Percentiles rank a stretch among this genome's conserved stretches.
These are phyloP conservation scores for Peribatodes rhomboidaria DNA, from an alignment of 2,888 invertebrate species.

Conservation along the genomic window DNA sequence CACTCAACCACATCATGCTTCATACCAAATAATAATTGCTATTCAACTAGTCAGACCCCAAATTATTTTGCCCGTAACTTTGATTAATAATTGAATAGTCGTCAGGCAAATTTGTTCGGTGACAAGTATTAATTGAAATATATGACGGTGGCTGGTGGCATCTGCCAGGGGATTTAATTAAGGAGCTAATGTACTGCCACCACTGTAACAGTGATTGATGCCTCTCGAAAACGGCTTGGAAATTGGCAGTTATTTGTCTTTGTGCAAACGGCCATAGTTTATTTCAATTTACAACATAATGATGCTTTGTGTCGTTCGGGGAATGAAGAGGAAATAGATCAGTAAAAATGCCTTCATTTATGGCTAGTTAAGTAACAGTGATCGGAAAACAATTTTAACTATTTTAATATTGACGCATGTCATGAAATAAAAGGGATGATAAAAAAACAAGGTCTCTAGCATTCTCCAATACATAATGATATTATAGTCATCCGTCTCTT, in stretches of 20 bases:
- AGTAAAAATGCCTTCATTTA: not conserved
- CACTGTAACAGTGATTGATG: slow-evolving; percentile 78
- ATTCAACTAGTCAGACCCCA: slow-evolving; percentile 23
- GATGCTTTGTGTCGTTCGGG: not conserved
- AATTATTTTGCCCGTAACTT: slow-evolving; percentile 62
- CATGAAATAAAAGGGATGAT: too few species aligned
- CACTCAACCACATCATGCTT: not conserved
- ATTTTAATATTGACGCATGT: too few species aligned
- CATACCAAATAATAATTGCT: slow-evolving; percentile 1
- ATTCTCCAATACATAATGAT: too few species aligned
- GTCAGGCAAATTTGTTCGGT: slow-evolving; percentile 71
- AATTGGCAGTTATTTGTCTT: slow-evolving; percentile 43
- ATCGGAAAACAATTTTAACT: not conserved
- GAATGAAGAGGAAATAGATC: not conserved
- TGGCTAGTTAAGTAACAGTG: not conserved
- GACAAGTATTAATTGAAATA: slow-evolving; percentile 84
- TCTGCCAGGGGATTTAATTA: slow-evolving; percentile 81
- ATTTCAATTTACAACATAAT: slow-evolving; percentile 18
- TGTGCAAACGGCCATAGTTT: slow-evolving; percentile 26
- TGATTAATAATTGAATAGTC: slow-evolving; percentile 70
- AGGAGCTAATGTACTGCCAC: slow-evolving; percentile 80
- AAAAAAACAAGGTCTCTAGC: too few species aligned
- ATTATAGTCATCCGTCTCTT: too few species aligned
- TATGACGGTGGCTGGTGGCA: slow-evolving; percentile 74
- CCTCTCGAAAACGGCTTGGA: slow-evolving; percentile 53